A percentile compares a stretch with the other conserved stretches of the same genome.
Evolutionary conservation across 2,113 vertebrate species (phyloP).

Genomic region (Odobenus rosmarus): DNA sequence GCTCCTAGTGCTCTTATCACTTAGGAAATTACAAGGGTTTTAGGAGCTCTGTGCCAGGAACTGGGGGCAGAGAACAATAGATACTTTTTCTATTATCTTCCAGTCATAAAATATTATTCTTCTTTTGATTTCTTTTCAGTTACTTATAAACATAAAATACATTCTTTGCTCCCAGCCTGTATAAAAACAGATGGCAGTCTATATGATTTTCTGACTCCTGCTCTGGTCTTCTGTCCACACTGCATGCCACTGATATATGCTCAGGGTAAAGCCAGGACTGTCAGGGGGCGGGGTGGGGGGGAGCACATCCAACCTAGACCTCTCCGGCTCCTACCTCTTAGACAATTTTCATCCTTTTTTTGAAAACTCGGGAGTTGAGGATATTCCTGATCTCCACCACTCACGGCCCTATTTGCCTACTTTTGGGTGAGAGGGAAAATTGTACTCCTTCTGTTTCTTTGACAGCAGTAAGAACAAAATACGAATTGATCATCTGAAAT

Average conservation of each 20-base stretch:
- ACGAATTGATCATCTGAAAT: background rate
- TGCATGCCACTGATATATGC: background rate
- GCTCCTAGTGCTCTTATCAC: background rate
- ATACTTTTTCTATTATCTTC: background rate
- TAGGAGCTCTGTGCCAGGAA: background rate
- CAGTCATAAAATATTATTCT: background rate
- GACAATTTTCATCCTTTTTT: background rate
- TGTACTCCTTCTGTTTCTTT: background rate
- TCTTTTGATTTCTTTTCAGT: background rate
- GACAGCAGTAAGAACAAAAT: background rate
- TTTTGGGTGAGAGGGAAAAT: background rate
- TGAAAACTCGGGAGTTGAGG: background rate
- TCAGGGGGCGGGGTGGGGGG: fast-evolving
- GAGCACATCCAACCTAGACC: background rate
- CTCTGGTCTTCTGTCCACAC: background rate
- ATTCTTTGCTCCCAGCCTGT: background rate
- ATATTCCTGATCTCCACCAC: background rate
- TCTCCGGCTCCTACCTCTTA: background rate
- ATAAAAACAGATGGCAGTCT: background rate
- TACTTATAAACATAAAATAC: background rate
- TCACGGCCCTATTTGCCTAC: background rate
- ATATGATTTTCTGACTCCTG: background rate
- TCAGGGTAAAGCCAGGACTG: background rate
- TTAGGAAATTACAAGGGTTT: background rate
- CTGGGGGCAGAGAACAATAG: background rate